Conservation (phyloP, 2,113 vertebrate species). For the Corythornis vintsioides region DNA sequence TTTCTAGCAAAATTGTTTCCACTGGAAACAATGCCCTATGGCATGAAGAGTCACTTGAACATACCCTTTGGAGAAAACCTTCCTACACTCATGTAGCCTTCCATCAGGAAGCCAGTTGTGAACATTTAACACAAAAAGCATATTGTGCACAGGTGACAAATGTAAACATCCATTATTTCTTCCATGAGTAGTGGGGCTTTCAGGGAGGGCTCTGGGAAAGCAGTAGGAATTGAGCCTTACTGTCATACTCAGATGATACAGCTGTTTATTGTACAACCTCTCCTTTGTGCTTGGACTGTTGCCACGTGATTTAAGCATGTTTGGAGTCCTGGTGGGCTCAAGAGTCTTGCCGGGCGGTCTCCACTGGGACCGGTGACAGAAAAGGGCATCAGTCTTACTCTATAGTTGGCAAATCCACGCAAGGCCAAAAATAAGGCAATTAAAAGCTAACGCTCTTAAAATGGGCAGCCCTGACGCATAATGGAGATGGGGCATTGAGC, state of each 20-base stretch:
- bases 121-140: background rate
- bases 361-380: background rate
- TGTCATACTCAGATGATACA: constrained; percentile 19
- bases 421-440: constrained; percentile 35
- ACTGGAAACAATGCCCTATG: fast-evolving
- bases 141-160: background rate
- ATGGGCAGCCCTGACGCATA: constrained; percentile 42
- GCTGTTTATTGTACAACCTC: constrained; percentile 11
- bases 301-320: constrained; percentile 19
- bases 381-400: background rate
- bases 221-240: background rate
- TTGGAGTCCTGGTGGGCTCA: constrained; percentile 33
- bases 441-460: constrained; percentile 60
- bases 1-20: background rate
- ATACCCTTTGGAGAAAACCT: background rate
- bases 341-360: background rate
- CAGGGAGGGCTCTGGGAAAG: background rate
- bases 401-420: background rate
- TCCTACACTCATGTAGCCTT: background rate
- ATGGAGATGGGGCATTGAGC: constrained; percentile 44
- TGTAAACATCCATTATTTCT: fast-evolving
- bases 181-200: background rate
- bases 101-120: background rate
- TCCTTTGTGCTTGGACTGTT: background rate
- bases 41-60: fast-evolving